Evolutionary conservation across 2,888 invertebrate species (phyloP).

Genomic region (Drosophila vallismaia): DNA sequence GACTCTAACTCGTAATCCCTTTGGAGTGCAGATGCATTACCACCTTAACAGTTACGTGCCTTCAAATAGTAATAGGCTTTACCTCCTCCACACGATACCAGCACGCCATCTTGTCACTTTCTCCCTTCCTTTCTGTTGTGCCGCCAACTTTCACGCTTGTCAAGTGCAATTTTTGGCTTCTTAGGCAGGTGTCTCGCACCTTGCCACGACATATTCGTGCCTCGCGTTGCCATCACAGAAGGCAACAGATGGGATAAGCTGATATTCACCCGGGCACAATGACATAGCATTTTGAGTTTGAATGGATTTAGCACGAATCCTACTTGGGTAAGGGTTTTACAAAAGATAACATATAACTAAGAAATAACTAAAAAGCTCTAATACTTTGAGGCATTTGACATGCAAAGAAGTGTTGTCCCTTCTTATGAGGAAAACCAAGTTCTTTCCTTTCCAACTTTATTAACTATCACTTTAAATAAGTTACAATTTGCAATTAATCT

Average conservation of each 20-base stretch:
- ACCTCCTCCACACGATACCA: neutral
- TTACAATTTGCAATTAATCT: too few species aligned
- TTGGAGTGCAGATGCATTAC: slow-evolving; percentile 9
- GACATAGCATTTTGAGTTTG: neutral
- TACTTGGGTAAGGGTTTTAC: neutral
- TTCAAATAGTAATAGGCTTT: slow-evolving; percentile 19
- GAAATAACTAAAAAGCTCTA: neutral
- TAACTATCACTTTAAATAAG: too few species aligned
- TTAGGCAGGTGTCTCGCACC: slow-evolving; percentile 23
- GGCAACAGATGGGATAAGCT: slow-evolving; percentile 44
- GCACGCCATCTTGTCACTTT: slow-evolving; percentile 3
- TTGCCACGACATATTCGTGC: slow-evolving; percentile 23
- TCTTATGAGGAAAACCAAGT: too few species aligned
- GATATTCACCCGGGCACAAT: slow-evolving; percentile 2
- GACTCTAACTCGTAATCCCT: slow-evolving; percentile 10
- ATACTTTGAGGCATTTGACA: neutral
- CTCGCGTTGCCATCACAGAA: slow-evolving; percentile 2
- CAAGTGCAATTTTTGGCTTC: slow-evolving; percentile 57
- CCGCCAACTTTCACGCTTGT: slow-evolving; percentile 43
- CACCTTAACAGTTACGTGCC: slow-evolving; percentile 1
- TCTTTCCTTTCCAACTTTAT: too few species aligned
- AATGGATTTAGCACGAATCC: neutral
- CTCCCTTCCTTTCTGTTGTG: slow-evolving; percentile 3
- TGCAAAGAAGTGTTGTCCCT: too few species aligned
- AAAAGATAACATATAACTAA: neutral